Conservation (phyloP, 2,888 invertebrate genomes). For the Callimorpha dominula region DNA sequence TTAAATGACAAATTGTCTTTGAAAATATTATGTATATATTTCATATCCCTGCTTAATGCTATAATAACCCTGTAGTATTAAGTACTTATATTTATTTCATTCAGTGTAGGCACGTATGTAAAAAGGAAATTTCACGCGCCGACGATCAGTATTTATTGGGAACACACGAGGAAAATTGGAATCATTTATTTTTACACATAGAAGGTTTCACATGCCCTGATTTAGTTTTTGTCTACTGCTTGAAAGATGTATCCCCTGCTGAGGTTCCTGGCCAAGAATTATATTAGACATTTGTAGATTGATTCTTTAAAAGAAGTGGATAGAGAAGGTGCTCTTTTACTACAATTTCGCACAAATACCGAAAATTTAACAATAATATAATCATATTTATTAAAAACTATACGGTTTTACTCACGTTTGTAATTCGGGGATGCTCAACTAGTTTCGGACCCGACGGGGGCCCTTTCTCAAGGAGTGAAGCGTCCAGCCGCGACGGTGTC, state of each 20-base stretch:
- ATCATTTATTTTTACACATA: slow-evolving; percentile 58
- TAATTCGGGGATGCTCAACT: too few relatives aligned
- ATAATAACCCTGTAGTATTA: background rate
- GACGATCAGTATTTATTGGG: slow-evolving; percentile 66
- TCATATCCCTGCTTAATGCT: background rate
- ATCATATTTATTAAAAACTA: too few relatives aligned
- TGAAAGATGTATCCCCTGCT: slow-evolving; percentile 18
- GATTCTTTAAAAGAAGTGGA: too few relatives aligned
- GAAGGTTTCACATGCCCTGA: slow-evolving; percentile 58
- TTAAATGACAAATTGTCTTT: background rate
- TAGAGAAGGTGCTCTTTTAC: too few relatives aligned
- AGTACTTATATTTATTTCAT: slow-evolving; percentile 42
- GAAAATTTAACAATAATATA: background rate
- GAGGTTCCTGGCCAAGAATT: background rate
- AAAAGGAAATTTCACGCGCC: slow-evolving; percentile 64
- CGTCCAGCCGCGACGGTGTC: too few relatives aligned
- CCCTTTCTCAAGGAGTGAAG: too few relatives aligned
- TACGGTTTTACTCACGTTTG: too few relatives aligned
- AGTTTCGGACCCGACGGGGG: too few relatives aligned
- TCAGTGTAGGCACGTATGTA: slow-evolving; percentile 52
- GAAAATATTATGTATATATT: background rate
- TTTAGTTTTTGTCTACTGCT: slow-evolving; percentile 46
- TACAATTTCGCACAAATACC: slow-evolving; percentile 2
- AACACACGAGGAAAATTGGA: slow-evolving; percentile 62
- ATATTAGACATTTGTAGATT: background rate